A percentile compares a stretch with the other conserved stretches of the same genome.
phyloP scores from a whole-genome alignment of 2,888 invertebrate species.

The Artemia sp. region DNA sequence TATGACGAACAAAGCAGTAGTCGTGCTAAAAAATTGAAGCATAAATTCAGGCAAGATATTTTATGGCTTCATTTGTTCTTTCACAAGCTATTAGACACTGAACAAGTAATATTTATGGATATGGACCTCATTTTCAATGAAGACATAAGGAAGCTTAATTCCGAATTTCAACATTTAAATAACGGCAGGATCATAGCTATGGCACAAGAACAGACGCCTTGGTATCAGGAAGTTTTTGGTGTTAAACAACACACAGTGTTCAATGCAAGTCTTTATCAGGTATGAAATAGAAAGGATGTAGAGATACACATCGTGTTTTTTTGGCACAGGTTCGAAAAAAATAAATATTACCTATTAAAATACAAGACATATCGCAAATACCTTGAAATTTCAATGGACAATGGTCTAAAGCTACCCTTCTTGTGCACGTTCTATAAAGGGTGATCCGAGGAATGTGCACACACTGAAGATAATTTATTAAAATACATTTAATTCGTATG shows the following conservation, averaged over 20 bases:
- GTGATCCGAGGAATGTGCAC: too few species aligned
- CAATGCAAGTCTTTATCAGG: background rate
- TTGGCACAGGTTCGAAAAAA: too few species aligned
- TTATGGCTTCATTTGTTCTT: background rate
- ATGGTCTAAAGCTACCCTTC: too few species aligned
- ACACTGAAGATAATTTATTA: too few species aligned
- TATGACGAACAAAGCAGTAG: background rate
- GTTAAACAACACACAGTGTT: background rate
- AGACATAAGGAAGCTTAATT: background rate
- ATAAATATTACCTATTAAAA: too few species aligned
- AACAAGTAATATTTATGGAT: constrained; percentile 5
- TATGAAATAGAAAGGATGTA: background rate
- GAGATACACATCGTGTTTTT: too few species aligned
- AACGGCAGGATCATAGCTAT: background rate
- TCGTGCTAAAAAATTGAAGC: background rate
- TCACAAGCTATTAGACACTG: background rate
- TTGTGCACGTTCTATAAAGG: too few species aligned
- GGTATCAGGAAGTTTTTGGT: background rate
- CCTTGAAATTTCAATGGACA: too few species aligned
- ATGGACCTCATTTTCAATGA: background rate
- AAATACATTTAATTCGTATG: too few species aligned
- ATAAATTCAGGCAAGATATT: constrained; percentile 5
- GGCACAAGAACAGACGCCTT: background rate
- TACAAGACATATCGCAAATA: too few species aligned
- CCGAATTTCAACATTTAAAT: background rate